Evolutionary conservation across 2,888 invertebrate genomes (phyloP), one percentile per base, ranked within the genome.

Genomic region (Azorinus chamasolen): DNA sequence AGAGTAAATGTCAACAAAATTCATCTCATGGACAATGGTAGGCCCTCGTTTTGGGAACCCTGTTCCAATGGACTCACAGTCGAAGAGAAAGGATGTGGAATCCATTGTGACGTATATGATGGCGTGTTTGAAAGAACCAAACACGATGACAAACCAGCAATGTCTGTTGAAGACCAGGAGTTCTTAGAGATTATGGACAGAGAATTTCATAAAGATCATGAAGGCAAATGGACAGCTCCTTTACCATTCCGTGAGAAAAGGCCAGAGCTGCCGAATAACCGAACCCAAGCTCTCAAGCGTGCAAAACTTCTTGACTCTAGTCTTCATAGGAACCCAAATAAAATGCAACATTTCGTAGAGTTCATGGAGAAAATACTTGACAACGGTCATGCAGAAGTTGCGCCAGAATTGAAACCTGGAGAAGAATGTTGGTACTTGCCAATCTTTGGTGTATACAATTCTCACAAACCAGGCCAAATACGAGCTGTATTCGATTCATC

Each of bases 371-470:
- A n/a, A n/a, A n/a, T n/a, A n/a, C n/a, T 69, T 12, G 20, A 18
- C 6, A 61, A 61, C 18, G 68, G 68, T 4, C 59, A 59, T 51
- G 68, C 68, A 20, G 61, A 69, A 54, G 45, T 53, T 39, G 41
- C 68, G 22, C 25, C 24, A 1, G 32, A 27, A 1, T 22, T 65
- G 8, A 6, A 20, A 43, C 4, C 1, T 39, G 5, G 24, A n/a
- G 59, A 73, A 46, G 70, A 83, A 51, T 62, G 70, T 22, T 84
- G 77, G 82, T 85, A 70, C 53, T 51, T 84, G 3, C 83, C 84
- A 16, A 45, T 74, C 14, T 81, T 83, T 57, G 57, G 57, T 41
- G 37, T 45, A 0, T 50, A 46, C 57, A 41, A 16, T 64, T 63
- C 46, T 39, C 62, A 50, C 71, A 80, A 48, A 55, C 68, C 64